These are phyloP conservation scores for Cydia amplana DNA, from an alignment of 1,140 invertebrate species.

Conservation along the genomic window DNA sequence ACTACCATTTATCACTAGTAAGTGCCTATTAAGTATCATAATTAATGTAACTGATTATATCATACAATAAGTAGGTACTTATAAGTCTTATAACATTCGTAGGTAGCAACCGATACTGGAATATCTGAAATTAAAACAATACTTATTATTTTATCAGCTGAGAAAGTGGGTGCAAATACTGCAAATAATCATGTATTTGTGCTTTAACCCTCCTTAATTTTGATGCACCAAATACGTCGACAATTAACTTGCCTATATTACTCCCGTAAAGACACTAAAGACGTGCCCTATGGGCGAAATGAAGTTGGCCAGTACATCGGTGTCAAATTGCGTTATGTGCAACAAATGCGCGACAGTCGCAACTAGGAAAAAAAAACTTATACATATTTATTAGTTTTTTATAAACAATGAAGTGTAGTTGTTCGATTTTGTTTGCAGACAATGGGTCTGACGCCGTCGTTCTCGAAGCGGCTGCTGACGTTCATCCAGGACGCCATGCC, in stretches of 20 bases:
- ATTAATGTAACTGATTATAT: not conserved
- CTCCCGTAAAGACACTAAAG: too few relatives aligned
- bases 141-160: slow-evolving; percentile 4
- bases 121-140: not conserved
- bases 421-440: slow-evolving; percentile 64
- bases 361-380: too few relatives aligned
- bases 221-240: too few relatives aligned
- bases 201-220: too few relatives aligned
- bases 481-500: slow-evolving; percentile 95
- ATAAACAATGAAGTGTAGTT: not conserved
- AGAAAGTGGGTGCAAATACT: not conserved
- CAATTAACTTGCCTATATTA: too few relatives aligned
- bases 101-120: not conserved
- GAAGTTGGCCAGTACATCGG: too few relatives aligned
- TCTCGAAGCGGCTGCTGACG: slow-evolving; percentile 86
- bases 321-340: too few relatives aligned
- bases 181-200: too few relatives aligned
- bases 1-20: not conserved
- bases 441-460: slow-evolving; percentile 84
- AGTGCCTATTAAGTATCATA: not conserved
- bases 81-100: not conserved
- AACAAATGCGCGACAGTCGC: too few relatives aligned
- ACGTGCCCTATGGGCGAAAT: too few relatives aligned
- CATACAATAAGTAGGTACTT: not conserved
- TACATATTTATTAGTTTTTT: too few relatives aligned